A percentile compares a stretch with the other conserved stretches of the same genome.
Conservation (phyloP, 2,113 vertebrate species). For the Fregetta grallaria region DNA sequence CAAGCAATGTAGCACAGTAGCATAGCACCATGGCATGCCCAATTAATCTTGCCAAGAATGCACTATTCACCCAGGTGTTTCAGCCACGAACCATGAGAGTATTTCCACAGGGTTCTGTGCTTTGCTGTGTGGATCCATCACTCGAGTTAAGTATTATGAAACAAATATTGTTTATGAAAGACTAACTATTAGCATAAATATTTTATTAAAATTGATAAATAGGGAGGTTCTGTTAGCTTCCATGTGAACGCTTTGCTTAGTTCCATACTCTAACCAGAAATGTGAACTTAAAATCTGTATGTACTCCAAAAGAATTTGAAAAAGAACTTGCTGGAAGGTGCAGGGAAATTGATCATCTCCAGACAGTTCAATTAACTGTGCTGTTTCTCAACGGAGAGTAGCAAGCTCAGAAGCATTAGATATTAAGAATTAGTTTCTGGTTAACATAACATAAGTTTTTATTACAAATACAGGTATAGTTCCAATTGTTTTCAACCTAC, state of each 20-base stretch:
- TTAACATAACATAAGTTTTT: not conserved
- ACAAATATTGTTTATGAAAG: not conserved
- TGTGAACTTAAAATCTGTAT: not conserved
- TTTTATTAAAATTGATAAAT: not conserved
- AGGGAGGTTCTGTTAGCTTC: not conserved
- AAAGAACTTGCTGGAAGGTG: not conserved
- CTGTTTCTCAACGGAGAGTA: not conserved
- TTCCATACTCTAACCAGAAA: not conserved
- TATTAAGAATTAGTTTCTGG: not conserved
- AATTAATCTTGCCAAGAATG: not conserved
- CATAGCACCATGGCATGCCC: not conserved
- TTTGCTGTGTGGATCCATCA: not conserved
- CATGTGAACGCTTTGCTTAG: not conserved
- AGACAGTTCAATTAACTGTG: not conserved
- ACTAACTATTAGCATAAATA: not conserved
- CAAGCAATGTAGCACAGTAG: not conserved
- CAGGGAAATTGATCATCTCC: not conserved
- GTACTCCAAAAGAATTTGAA: not conserved
- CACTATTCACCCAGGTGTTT: not conserved
- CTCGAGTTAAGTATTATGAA: not conserved
- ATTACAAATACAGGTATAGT: not conserved
- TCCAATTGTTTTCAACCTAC: not conserved
- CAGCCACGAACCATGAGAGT: not conserved
- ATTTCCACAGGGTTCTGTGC: not conserved
- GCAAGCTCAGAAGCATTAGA: not conserved